phyloP scores from a whole-genome alignment of 2,797 vertebrate genomes.

The Vipera ursinii region DNA sequence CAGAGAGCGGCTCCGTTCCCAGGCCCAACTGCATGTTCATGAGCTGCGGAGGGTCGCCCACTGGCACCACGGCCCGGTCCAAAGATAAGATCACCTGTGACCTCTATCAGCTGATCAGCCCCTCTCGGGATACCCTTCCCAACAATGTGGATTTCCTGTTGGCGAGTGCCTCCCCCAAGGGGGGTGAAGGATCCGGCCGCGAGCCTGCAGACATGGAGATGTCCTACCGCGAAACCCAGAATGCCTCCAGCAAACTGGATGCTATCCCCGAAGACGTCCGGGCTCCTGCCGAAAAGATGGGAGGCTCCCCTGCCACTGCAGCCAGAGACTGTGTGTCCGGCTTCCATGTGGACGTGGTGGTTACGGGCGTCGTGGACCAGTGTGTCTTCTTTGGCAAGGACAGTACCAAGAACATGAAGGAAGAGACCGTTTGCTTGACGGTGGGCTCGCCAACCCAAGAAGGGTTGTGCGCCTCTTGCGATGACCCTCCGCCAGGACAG shows the following conservation, averaged over 20 bases:
- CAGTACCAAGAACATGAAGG: conserved; percentile 88
- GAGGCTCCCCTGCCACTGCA: conserved; percentile 1
- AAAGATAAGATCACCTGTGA: conserved; percentile 97
- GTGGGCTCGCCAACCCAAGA: conserved; percentile 64
- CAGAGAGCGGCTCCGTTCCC: conserved; percentile 61
- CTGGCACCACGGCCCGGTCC: conserved; percentile 72
- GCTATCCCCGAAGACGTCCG: conserved; percentile 60
- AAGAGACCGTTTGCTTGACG: conserved; percentile 87
- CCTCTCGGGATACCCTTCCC: conserved; percentile 79
- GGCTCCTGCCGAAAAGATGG: conserved; percentile 44
- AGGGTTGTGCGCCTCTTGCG: conserved; percentile 40
- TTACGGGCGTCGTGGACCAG: conserved; percentile 92
- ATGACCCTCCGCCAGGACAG: conserved; percentile 82
- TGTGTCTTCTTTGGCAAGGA: conserved; percentile 94
- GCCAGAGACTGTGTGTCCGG: conserved; percentile 80
- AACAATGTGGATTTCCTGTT: conserved; percentile 77
- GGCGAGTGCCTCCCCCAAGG: conserved; percentile 72
- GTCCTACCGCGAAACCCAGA: conserved; percentile 54
- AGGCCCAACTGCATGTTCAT: conserved; percentile 79
- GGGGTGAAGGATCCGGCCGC: conserved; percentile 38
- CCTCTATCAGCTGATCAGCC: conserved; percentile 91
- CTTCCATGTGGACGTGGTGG: conserved; percentile 95
- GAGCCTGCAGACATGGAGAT: conserved; percentile 54
- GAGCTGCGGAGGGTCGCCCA: conserved; percentile 72
- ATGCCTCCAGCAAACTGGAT: conserved; percentile 62